phyloP scores from a whole-genome alignment of 2,797 vertebrate species.

The Podarcis siculus region DNA sequence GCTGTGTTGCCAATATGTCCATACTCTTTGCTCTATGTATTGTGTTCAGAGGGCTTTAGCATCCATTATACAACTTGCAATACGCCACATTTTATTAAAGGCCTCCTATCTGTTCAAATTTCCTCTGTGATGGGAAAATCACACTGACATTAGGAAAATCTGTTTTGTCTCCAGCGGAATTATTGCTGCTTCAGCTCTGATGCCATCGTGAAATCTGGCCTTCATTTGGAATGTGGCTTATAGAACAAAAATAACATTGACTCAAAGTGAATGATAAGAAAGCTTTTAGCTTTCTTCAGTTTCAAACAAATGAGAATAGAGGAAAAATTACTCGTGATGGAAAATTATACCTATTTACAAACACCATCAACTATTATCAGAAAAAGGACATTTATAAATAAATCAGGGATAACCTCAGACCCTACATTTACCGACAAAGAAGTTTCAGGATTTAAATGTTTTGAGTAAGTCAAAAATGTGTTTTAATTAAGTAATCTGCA shows the following conservation, averaged over 20 bases:
- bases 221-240: slow-evolving; percentile 58
- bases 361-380: not conserved
- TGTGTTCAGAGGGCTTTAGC: slow-evolving; percentile 8
- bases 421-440: not conserved
- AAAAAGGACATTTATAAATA: not conserved
- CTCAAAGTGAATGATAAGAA: slow-evolving; percentile 57
- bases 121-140: slow-evolving; percentile 64
- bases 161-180: slow-evolving; percentile 46
- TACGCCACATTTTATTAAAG: slow-evolving; percentile 49
- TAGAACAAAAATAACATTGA: slow-evolving; percentile 60
- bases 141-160: slow-evolving; percentile 55
- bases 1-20: not conserved
- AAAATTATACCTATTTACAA: slow-evolving; percentile 12
- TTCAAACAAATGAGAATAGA: slow-evolving; percentile 49
- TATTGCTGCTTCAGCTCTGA: slow-evolving; percentile 49
- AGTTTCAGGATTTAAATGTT: not conserved
- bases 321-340: not conserved
- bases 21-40: not conserved
- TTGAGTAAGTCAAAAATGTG: not conserved
- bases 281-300: slow-evolving; percentile 42
- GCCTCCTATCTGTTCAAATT: slow-evolving; percentile 25
- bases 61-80: slow-evolving; percentile 10
- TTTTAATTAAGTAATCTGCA: not conserved
- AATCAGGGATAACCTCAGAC: not conserved
- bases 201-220: slow-evolving; percentile 63